Base-by-base conservation (phyloP, 2,797 vertebrate genomes). In the Neoniphon sammara region DNA sequence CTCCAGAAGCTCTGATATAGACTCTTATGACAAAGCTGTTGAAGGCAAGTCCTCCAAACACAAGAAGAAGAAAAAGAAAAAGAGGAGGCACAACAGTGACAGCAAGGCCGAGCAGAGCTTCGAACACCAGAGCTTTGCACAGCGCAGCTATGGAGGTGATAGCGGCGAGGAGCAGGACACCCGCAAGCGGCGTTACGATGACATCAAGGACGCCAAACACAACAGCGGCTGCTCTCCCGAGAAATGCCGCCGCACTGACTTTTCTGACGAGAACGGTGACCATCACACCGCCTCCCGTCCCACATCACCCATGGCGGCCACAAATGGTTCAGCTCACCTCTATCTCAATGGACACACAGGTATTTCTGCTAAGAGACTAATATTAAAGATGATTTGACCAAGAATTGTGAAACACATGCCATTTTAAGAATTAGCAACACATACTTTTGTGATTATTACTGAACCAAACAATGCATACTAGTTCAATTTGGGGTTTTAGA, bases 41-140 rank as follows among this genome's bases (percentile, higher is more conserved):
- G 95, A 96, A 14, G 57, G 83, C 21, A 93, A 93, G 83, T 91
- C 92, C 73, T 87, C 85, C 60, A 96, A 92, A 85, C 93, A 89
- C 79, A 96, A 93, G 88, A 97, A 96, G 65, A 95, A 95, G 89
- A 97, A 96, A 87, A 96, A 93, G 85, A 96, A 93, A 81, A 94
- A 92, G 85, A 93, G 93, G 88, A 94, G 92, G 84, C 91, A 88
- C 34, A 88, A 93, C 0, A 78, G 87, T 0, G 92, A 93, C 80
- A 92, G 87, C 0, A 91, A 94, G 0, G 73, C 71, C 0, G 87
- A 92, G 58, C 75, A 23, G 15, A 73, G 68, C 18, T 53, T n/a
- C n/a, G 74, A 76, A 30, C 50, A 67, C 30, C 62, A 14, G 4
- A 62, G 72, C 4, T 62, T 42, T 25, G 25, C 20, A 12, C 50